Percentiles rank a stretch among this genome's conserved stretches.
Conservation (phyloP, 2,113 vertebrate genomes). For the Tupaia tana region DNA sequence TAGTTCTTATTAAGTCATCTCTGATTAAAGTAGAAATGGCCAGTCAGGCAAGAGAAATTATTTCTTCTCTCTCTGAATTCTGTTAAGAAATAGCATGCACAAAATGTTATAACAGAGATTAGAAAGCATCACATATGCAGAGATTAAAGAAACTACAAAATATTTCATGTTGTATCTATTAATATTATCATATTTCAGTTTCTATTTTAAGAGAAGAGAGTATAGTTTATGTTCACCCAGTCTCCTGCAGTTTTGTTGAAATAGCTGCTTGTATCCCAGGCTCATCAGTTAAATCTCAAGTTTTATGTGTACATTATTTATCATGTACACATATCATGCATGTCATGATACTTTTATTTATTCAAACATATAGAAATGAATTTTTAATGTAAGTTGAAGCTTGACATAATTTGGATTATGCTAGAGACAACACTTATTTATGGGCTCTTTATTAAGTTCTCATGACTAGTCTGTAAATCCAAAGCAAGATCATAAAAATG, state of each 20-base stretch:
- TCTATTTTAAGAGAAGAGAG: not conserved
- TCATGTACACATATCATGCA: too few relatives aligned
- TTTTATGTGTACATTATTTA: not conserved
- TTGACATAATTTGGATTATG: not conserved
- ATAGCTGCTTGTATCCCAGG: not conserved
- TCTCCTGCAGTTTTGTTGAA: not conserved
- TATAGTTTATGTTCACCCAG: not conserved
- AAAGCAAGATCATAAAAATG: constrained; percentile 38
- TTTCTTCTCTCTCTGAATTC: not conserved
- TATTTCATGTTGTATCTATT: not conserved
- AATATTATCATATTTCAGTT: not conserved
- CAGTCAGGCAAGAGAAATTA: not conserved
- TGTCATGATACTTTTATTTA: not conserved
- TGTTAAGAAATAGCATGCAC: not conserved
- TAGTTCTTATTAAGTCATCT: not conserved
- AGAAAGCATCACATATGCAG: not conserved
- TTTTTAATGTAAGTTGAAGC: not conserved
- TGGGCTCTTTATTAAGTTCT: constrained; percentile 26
- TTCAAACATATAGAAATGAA: not conserved
- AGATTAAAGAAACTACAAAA: not conserved
- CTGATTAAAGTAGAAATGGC: not conserved
- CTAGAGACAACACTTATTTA: constrained; percentile 19
- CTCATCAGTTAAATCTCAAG: not conserved
- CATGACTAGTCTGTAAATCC: constrained; percentile 12
- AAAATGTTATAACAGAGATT: not conserved